Evolutionary conservation across 1,140 invertebrate genomes (phyloP).

Genomic region (Dufourea novaeangliae): DNA sequence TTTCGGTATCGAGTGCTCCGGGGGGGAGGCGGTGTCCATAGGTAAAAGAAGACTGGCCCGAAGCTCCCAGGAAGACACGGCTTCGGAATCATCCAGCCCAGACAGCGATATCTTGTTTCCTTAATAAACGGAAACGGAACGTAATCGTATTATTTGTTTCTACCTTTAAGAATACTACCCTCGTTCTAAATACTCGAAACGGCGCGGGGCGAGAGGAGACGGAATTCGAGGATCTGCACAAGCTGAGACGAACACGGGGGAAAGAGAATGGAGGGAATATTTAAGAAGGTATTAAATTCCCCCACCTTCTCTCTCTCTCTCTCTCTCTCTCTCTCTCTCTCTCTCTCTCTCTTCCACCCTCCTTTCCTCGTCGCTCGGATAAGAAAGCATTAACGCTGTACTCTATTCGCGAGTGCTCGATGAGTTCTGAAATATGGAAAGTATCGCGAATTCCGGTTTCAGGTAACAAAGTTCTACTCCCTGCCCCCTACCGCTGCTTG

Average conservation of each 20-base stretch:
- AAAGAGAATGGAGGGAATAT: slow-evolving; percentile 78
- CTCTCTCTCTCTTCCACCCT: slow-evolving; percentile 55
- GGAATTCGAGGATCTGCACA: slow-evolving; percentile 47
- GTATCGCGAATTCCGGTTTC: slow-evolving; percentile 55
- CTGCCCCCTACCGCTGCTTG: not conserved
- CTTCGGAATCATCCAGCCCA: slow-evolving; percentile 62
- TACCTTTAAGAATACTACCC: slow-evolving; percentile 75
- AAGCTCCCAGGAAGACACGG: slow-evolving; percentile 53
- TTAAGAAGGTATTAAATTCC: slow-evolving; percentile 81
- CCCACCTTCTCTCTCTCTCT: slow-evolving; percentile 57
- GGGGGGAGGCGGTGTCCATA: slow-evolving; percentile 32
- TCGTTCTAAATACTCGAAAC: slow-evolving; percentile 67
- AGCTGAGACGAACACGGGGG: not conserved
- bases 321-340: slow-evolving; percentile 48
- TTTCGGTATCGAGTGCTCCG: slow-evolving; percentile 76
- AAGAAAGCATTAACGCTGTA: slow-evolving; percentile 76
- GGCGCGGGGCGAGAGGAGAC: not conserved
- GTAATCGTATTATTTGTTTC: slow-evolving; percentile 83
- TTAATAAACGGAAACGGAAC: slow-evolving; percentile 82
- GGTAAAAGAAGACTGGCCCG: slow-evolving; percentile 41
- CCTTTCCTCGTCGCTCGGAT: slow-evolving; percentile 54
- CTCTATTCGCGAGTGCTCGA: slow-evolving; percentile 71
- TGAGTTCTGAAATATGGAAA: slow-evolving; percentile 76
- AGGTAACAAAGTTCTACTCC: slow-evolving; percentile 26
- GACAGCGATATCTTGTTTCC: slow-evolving; percentile 81